phyloP scores from a whole-genome alignment of 2,888 invertebrate species.

The Acanthosepion esculentum region DNA sequence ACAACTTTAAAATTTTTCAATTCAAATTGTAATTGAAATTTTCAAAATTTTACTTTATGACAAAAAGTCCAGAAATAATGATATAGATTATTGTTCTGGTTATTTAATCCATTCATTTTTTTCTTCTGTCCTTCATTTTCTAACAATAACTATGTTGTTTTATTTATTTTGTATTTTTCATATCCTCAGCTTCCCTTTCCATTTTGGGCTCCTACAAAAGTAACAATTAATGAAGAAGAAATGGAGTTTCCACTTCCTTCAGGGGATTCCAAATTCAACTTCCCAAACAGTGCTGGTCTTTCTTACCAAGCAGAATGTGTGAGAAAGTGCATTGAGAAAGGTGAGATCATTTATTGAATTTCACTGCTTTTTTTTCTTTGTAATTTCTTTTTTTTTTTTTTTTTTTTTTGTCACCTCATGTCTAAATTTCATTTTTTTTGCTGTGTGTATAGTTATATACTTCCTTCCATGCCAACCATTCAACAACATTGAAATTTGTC shows the following conservation, averaged over 20 bases:
- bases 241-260: constrained; percentile 56
- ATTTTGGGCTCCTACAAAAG: constrained; percentile 59
- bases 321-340: constrained; percentile 60
- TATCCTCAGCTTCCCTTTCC: constrained; percentile 55
- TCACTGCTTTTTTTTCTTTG: too few relatives aligned
- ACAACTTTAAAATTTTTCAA: too few relatives aligned
- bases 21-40: background rate
- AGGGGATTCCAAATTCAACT: constrained; percentile 55
- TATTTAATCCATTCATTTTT: background rate
- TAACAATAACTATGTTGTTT: background rate
- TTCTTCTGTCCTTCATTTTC: background rate
- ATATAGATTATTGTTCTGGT: background rate
- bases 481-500: too few relatives aligned
- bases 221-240: constrained; percentile 54
- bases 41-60: background rate
- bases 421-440: background rate
- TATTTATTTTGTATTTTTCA: background rate
- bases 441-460: too few relatives aligned
- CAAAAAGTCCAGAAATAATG: background rate
- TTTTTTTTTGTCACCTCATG: too few relatives aligned
- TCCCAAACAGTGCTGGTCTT: constrained; percentile 60
- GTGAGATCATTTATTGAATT: constrained; percentile 54
- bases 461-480: too few relatives aligned
- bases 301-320: constrained; percentile 50
- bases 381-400: background rate